Base-by-base conservation (phyloP, 1,140 invertebrate species). In the Diachasmimorpha longicaudata region DNA sequence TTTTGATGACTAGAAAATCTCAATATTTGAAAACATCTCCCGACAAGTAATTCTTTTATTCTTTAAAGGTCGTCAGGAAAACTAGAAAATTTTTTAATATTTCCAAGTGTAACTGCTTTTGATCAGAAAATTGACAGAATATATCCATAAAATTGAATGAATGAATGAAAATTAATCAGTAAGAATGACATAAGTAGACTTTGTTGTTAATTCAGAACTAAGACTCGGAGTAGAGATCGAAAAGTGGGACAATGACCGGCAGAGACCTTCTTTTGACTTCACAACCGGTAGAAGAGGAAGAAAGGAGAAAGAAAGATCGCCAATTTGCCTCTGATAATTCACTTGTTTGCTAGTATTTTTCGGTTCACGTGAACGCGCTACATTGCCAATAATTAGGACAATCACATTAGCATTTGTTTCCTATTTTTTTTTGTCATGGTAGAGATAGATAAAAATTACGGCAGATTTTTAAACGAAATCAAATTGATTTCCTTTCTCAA, bases 221-320 rank as follows among this genome's bases (percentile, higher is more conserved):
- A 25, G 23, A 31, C 10, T 63, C 5, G 73, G 66, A 21, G 66
- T 68, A 68, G 48, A 63, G 44, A 68, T 42, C 80, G 77, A 79
- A 85, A 89, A 87, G 86, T 89, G 79, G 87, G 85, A 87, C 87
- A 87, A 89, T 84, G 87, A 89, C 87, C 87, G 87, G 81, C 78
- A 84, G 85, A 87, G 87, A 89, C 87, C 87, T 89, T 88, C 86
- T 89, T 89, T 89, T 85, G 79, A 81, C 79, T 84, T 80, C 80
- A 81, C 81, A 79, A 81, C 78, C 75, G 42, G 36, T 9, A 37
- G 75, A 79, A 73, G 46, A 74, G 74, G 19, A 70, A 63, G 74
- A 69, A 46, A 0, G 16, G 72, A 74, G 72, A 70, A 58, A 76
- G 75, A 76, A 77, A 77, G 19, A 80, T 79, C 78, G 80, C 74